Base-by-base conservation (phyloP, 2,113 vertebrate species). In the Phyllopteryx taeniolatus region DNA sequence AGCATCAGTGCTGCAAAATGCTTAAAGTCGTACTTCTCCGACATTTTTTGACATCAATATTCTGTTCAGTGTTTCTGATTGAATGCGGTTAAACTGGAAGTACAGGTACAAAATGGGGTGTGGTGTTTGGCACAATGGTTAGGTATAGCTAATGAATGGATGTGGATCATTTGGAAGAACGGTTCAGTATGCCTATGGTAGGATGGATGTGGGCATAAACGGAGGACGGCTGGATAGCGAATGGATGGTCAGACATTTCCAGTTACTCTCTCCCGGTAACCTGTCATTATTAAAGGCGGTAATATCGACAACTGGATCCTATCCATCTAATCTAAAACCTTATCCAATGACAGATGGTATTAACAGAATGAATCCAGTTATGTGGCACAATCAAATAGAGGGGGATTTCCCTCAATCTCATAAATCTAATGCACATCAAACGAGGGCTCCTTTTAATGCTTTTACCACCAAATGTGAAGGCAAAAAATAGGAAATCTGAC, bases 291-390 rank as follows among this genome's bases (percentile, higher is more conserved):
- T 82, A 80, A 86, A 88, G 76, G 71, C 71, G 43, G 57, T 70
- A 76, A 83, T 80, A 79, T 83, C 77, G 83, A 80, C 85, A 84
- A 87, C 82, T 84, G 83, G 84, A 87, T 89, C 74, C 69, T 72
- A 68, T 86, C 79, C 80, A 83, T 90, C 85, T 83, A 83, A 80
- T 85, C 79, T 82, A 72, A 86, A 80, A 75, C 73, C 35, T 83
- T 86, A 88, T 88, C 85, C 85, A 86, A 87, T 88, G 79, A 79
- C 70, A 56, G 79, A 85, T 79, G 74, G 76, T 83, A 84, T 78
- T 73, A 67, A 64, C 73, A 73, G 71, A 82, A 88, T 87, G 76
- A 89, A 90, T 88, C 85, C 79, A 70, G 79, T 89, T 88, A 87
- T 67, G 76, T 71, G 70, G 74, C 44, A 73, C 76, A 78, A 87